These are phyloP conservation scores for Carcinoscorpius rotundicauda DNA, from an alignment of 1,140 invertebrate genomes.

Conservation along the genomic window DNA sequence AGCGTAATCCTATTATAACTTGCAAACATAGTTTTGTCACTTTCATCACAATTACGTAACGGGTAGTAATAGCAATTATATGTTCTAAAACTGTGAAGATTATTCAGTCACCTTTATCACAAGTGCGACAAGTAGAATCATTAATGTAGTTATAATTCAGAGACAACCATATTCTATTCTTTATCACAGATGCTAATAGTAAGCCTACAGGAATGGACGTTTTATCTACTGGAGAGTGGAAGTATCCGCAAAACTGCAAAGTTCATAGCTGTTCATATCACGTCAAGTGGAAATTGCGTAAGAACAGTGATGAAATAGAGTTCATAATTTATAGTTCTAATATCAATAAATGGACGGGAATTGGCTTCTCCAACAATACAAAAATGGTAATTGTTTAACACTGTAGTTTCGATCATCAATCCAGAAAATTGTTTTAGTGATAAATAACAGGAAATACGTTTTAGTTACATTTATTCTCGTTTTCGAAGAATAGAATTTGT, in stretches of 20 bases:
- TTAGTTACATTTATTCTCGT: slow-evolving; percentile 17
- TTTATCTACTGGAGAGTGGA: slow-evolving; percentile 41
- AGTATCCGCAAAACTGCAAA: slow-evolving; percentile 57
- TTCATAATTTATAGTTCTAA: slow-evolving; percentile 74
- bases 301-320: slow-evolving; percentile 57
- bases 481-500: too few species aligned
- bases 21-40: too few species aligned
- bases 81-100: too few species aligned
- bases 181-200: too few species aligned
- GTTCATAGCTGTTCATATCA: slow-evolving; percentile 63
- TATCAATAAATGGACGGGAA: slow-evolving; percentile 79
- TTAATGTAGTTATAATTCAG: too few species aligned
- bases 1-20: too few species aligned
- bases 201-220: too few species aligned
- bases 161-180: too few species aligned
- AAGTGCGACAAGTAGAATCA: too few species aligned
- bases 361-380: slow-evolving; percentile 76
- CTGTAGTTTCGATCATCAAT: not conserved
- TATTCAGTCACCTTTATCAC: too few species aligned
- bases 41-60: too few species aligned
- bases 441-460: not conserved
- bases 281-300: slow-evolving; percentile 69
- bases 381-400: slow-evolving; percentile 52
- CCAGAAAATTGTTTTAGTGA: not conserved
- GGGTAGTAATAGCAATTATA: too few species aligned